These are phyloP conservation scores for Chaetogeoica ovagalla DNA, from an alignment of 2,888 invertebrate species.

Conservation along the genomic window DNA sequence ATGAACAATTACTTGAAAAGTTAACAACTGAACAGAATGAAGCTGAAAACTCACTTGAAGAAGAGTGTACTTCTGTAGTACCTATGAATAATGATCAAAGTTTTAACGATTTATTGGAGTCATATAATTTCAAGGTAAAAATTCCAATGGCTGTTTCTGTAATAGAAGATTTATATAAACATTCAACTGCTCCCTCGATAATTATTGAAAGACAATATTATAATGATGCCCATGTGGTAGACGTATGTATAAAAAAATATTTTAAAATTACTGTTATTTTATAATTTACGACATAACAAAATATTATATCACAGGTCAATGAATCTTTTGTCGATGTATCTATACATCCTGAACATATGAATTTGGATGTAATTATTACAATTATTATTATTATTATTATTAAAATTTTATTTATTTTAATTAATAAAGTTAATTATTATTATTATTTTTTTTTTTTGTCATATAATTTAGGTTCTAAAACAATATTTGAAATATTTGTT, in stretches of 20 bases:
- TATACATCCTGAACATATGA: conserved; percentile 59
- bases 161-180: conserved; percentile 21
- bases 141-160: background rate
- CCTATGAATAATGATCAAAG: conserved; percentile 10
- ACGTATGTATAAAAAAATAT: conserved; percentile 14
- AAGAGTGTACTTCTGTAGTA: background rate
- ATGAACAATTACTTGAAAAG: background rate
- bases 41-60: background rate
- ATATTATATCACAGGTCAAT: conserved; percentile 61
- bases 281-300: background rate
- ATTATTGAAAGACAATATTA: conserved; percentile 22
- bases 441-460: too few relatives aligned
- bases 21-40: background rate
- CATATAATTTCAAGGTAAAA: conserved; percentile 28
- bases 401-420: conserved; percentile 8
- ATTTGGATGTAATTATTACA: conserved; percentile 32
- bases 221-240: conserved; percentile 55
- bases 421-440: conserved; percentile 29
- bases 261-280: conserved; percentile 4
- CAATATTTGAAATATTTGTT: conserved; percentile 69
- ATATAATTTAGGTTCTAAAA: conserved; percentile 56
- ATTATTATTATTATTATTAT: background rate
- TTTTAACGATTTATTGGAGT: conserved; percentile 38
- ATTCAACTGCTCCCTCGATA: conserved; percentile 1
- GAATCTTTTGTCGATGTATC: conserved; percentile 67